phyloP scores from a whole-genome alignment of 2,797 vertebrate genomes.

The Galaxias olidus region DNA sequence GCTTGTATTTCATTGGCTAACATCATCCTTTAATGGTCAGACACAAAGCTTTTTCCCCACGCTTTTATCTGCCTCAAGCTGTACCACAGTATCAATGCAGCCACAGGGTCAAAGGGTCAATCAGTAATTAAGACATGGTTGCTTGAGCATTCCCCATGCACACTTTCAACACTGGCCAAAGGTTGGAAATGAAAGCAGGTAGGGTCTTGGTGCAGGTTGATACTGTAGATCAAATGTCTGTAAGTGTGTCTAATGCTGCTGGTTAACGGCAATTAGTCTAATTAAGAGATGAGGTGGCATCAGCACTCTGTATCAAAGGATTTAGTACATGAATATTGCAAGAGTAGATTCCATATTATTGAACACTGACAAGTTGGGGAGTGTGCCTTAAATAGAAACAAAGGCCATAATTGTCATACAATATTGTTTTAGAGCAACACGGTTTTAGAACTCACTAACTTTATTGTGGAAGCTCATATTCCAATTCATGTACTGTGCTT shows the following conservation, averaged over 20 bases:
- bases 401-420: too few relatives aligned
- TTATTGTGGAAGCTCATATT: too few relatives aligned
- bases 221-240: conserved; percentile 69
- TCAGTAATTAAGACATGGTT: conserved; percentile 80
- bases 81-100: conserved; percentile 63
- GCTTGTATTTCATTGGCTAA: conserved; percentile 79
- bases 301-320: conserved; percentile 49
- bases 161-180: conserved; percentile 70
- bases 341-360: background rate
- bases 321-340: conserved; percentile 27
- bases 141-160: conserved; percentile 79
- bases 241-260: conserved; percentile 73
- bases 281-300: conserved; percentile 64
- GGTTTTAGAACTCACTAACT: too few relatives aligned
- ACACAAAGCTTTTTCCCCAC: conserved; percentile 70
- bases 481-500: too few relatives aligned
- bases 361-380: too few relatives aligned
- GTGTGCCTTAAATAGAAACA: too few relatives aligned
- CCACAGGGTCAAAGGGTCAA: conserved; percentile 77
- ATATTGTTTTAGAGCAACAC: too few relatives aligned
- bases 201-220: conserved; percentile 62
- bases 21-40: conserved; percentile 70
- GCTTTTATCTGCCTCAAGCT: conserved; percentile 58
- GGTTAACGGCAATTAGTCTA: conserved; percentile 76
- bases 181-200: conserved; percentile 63